A percentile compares a stretch with the other conserved stretches of the same genome.
These are phyloP conservation scores for Cygnus atratus DNA, from an alignment of 2,113 vertebrate species.

Conservation along the genomic window DNA sequence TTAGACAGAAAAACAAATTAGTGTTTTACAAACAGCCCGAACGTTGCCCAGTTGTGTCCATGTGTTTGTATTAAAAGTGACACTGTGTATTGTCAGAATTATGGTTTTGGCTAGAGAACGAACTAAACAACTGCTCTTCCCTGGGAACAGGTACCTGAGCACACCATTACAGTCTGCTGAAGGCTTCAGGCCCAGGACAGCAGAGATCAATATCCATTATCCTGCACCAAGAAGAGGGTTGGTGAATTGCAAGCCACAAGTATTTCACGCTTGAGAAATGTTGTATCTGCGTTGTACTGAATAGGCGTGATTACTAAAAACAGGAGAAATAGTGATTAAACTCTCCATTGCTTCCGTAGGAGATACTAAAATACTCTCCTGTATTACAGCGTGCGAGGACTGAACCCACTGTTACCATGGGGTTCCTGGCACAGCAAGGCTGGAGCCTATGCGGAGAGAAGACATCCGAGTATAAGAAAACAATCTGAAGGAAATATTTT, in stretches of 20 bases:
- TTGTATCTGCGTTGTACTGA: too few relatives aligned
- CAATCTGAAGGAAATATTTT: neutral
- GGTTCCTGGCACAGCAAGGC: neutral
- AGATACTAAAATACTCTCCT: neutral
- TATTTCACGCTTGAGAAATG: too few relatives aligned
- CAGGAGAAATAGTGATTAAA: too few relatives aligned
- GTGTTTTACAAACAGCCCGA: neutral
- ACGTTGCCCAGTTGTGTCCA: neutral
- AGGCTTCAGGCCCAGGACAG: neutral
- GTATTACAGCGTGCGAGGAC: neutral
- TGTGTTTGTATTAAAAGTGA: neutral
- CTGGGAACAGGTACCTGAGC: neutral
- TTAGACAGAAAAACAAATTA: neutral
- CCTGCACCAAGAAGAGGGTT: too few relatives aligned
- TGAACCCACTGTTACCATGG: neutral
- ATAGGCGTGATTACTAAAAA: too few relatives aligned
- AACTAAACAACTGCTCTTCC: neutral
- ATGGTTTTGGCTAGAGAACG: neutral
- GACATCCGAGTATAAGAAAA: neutral
- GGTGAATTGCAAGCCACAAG: too few relatives aligned
- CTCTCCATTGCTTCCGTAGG: too few relatives aligned
- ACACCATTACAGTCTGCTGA: neutral
- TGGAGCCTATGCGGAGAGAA: neutral
- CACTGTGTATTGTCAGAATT: neutral
- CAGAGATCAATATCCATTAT: too few relatives aligned